Evolutionary conservation across 2,113 vertebrate species (phyloP).

Genomic region (Macaca mulatta): DNA sequence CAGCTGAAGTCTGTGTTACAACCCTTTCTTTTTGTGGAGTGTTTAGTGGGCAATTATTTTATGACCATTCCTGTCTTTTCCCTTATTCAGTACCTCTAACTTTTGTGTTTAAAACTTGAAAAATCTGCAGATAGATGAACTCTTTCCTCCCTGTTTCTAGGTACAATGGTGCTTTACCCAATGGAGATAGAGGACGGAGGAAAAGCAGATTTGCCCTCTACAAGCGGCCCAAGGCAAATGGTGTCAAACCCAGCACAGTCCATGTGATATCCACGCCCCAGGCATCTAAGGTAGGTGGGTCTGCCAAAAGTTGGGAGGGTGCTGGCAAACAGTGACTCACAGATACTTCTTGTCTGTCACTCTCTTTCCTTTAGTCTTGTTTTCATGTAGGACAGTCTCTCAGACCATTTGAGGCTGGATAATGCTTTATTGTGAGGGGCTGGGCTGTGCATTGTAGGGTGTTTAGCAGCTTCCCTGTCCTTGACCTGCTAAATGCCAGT

Average conservation of each 20-base stretch:
- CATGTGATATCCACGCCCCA: conserved; percentile 96
- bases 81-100: background rate
- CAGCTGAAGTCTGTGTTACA: background rate
- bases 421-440: background rate
- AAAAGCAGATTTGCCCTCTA: conserved; percentile 98
- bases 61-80: background rate
- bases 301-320: background rate
- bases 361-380: background rate
- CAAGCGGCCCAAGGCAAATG: conserved; percentile 93
- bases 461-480: background rate
- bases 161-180: conserved; percentile 98
- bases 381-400: background rate
- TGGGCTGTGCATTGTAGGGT: background rate
- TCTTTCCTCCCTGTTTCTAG: conserved; percentile 79
- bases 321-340: background rate
- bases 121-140: background rate
- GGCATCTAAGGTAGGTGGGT: conserved; percentile 91
- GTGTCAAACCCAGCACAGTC: conserved; percentile 95
- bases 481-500: background rate
- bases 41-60: background rate
- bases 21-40: background rate
- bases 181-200: conserved; percentile 94
- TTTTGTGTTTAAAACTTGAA: background rate
- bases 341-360: background rate
- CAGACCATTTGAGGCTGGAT: rapidly evolving